A percentile compares a stretch with the other conserved stretches of the same genome.
Conservation (phyloP, 1,140 invertebrate species). For the Coelopa frigida region DNA sequence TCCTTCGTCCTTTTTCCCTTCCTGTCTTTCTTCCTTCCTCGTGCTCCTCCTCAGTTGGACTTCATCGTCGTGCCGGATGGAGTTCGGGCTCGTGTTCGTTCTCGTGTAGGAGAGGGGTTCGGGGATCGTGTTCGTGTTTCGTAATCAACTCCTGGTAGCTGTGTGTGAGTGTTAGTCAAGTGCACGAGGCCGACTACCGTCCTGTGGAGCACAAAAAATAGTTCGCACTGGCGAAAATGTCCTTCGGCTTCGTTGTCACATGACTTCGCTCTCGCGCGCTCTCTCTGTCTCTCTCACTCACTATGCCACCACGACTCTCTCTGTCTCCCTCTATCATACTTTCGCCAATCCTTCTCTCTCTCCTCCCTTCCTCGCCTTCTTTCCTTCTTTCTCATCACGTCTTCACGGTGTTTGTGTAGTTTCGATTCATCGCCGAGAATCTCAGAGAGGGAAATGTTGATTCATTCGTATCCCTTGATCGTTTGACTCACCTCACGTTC, state of each 20-base stretch:
- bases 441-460: too few relatives aligned
- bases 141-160: too few relatives aligned
- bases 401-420: too few relatives aligned
- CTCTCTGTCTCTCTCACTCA: background rate
- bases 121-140: too few relatives aligned
- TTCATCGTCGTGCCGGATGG: background rate
- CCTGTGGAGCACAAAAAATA: too few relatives aligned
- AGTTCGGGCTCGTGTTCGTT: too few relatives aligned
- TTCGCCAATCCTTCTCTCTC: background rate
- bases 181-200: slow-evolving; percentile 14
- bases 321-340: background rate
- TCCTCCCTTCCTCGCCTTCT: background rate
- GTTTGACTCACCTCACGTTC: too few relatives aligned
- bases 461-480: too few relatives aligned
- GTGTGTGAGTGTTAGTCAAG: slow-evolving; percentile 5
- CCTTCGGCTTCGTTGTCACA: background rate
- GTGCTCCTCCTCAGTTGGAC: background rate
- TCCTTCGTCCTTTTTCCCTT: slow-evolving; percentile 1
- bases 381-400: background rate
- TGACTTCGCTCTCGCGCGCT: background rate
- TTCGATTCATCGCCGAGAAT: too few relatives aligned
- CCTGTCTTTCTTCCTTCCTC: background rate
- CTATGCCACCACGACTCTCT: background rate
- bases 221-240: too few relatives aligned
- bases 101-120: too few relatives aligned